phyloP scores from a whole-genome alignment of 2,888 invertebrate species.

The Raillietiella orientalis region DNA sequence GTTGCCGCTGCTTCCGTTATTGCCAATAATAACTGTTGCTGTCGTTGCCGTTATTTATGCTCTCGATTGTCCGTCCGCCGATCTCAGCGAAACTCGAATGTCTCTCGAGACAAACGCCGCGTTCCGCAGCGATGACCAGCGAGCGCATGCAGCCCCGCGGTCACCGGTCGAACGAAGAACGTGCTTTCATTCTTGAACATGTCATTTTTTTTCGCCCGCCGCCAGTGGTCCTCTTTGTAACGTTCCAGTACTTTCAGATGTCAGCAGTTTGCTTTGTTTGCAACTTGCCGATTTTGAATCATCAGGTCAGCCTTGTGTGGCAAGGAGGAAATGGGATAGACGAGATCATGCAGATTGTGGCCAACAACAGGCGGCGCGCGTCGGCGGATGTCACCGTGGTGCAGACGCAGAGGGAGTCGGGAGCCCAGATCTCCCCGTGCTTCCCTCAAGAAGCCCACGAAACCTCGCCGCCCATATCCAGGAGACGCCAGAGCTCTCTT shows the following conservation, averaged over 20 bases:
- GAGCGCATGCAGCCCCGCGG: no score
- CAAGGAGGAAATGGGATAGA: conserved; percentile 82
- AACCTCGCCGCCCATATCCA: conserved; percentile 14
- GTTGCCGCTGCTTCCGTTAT: no score
- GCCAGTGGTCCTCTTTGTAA: neutral
- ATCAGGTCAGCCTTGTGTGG: conserved; percentile 71
- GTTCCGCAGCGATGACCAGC: no score
- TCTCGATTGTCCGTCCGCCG: no score
- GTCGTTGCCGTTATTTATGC: no score
- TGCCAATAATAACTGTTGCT: no score
- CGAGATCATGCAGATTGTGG: conserved; percentile 41
- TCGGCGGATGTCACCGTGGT: conserved; percentile 11
- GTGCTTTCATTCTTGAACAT: neutral
- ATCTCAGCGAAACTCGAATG: no score
- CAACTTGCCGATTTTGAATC: conserved; percentile 73
- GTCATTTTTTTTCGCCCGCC: neutral
- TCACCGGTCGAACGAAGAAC: no score
- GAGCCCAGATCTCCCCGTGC: conserved; percentile 39
- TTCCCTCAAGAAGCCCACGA: conserved; percentile 13
- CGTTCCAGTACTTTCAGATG: conserved; percentile 8
- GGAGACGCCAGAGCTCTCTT: conserved; percentile 46
- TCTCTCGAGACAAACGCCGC: no score
- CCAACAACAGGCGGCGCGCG: conserved; percentile 6
- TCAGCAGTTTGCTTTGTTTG: conserved; percentile 44
- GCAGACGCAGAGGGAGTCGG: conserved; percentile 55